These are phyloP conservation scores for Lamprotornis superbus DNA, from an alignment of 2,113 vertebrate genomes.

Conservation along the genomic window DNA sequence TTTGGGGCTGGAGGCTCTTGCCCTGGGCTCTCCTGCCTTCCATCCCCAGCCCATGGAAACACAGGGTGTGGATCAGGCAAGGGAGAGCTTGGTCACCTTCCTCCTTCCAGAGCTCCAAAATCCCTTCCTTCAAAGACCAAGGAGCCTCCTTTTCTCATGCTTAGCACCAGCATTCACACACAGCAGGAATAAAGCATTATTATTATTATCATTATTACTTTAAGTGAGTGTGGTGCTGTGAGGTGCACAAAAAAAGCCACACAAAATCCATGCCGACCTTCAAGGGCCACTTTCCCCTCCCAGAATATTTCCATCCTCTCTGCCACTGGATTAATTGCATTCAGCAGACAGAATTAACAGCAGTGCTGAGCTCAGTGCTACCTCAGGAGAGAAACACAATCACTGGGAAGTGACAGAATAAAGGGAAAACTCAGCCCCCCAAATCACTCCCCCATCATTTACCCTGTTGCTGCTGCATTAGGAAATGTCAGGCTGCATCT, in stretches of 20 bases:
- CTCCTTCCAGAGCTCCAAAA: neutral
- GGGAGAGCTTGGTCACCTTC: neutral
- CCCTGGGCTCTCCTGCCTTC: neutral
- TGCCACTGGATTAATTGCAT: neutral
- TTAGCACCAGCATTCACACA: neutral
- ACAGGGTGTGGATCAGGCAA: neutral
- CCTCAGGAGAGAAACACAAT: neutral
- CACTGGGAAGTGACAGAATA: neutral
- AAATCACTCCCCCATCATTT: neutral
- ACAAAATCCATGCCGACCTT: neutral
- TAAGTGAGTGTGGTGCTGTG: accelerated
- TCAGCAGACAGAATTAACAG: neutral
- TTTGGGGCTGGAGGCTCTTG: neutral
- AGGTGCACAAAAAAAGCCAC: neutral
- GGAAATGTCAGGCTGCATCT: conserved; percentile 53
- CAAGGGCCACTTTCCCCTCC: neutral
- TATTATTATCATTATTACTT: neutral
- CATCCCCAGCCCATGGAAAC: accelerated
- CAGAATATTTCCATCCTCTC: neutral
- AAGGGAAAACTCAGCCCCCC: neutral
- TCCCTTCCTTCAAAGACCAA: neutral
- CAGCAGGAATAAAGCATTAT: neutral
- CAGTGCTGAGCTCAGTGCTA: neutral
- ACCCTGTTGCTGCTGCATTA: conserved; percentile 13
- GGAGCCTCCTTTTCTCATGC: neutral